Evolutionary conservation across 2,888 invertebrate genomes (phyloP).

Genomic region (Aphidoletes aphidimyza): DNA sequence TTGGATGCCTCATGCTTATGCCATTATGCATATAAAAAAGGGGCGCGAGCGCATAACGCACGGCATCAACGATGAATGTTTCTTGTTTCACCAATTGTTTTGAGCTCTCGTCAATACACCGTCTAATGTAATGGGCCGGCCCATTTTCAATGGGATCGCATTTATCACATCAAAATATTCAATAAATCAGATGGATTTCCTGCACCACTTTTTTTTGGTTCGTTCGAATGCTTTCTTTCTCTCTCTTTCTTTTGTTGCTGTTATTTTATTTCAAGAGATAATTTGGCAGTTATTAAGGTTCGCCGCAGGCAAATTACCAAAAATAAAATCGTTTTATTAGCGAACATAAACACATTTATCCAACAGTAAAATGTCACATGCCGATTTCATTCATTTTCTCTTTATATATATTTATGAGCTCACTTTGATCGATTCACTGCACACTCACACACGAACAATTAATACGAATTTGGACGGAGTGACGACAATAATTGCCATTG

Average conservation of each 20-base stretch:
- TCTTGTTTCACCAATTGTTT: constrained; percentile 1
- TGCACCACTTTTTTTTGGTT: background rate
- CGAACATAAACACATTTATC: constrained; percentile 32
- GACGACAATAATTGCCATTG: constrained; percentile 51
- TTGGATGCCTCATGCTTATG: background rate
- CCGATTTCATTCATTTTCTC: background rate
- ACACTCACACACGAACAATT: constrained; percentile 26
- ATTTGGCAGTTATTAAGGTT: constrained; percentile 47
- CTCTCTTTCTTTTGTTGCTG: too few species aligned
- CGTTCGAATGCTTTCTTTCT: background rate
- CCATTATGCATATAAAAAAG: background rate
- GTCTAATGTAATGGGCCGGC: background rate
- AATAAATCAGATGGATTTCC: constrained; percentile 35
- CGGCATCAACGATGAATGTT: background rate
- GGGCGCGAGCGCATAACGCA: background rate
- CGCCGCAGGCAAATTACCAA: constrained; percentile 2
- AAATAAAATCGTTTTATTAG: constrained; percentile 52
- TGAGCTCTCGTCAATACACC: background rate
- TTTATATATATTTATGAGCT: background rate
- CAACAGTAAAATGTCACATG: constrained; percentile 45
- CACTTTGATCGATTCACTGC: background rate
- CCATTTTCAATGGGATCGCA: background rate
- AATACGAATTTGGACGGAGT: background rate
- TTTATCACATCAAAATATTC: constrained; percentile 41
- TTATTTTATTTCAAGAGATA: background rate